Base-by-base conservation (phyloP, 2,888 invertebrate genomes). In the Imbricaverruca yamaguchii region DNA sequence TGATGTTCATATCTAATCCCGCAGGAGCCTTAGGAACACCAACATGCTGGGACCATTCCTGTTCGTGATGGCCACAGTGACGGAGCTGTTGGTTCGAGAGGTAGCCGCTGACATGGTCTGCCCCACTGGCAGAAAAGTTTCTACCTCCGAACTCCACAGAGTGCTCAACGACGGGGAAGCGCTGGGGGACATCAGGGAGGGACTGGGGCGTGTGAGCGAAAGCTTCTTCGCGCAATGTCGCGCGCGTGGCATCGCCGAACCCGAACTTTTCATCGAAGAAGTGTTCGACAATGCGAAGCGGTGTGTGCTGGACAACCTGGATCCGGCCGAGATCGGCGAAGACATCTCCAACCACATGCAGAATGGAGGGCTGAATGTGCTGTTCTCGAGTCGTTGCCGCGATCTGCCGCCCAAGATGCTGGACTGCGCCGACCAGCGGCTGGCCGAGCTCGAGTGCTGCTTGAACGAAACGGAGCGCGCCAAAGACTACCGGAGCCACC, bases 401-500 rank as follows among this genome's bases (percentile, higher is more conserved):
- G 21, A 8, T 55, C 53, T 74, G 53, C 74, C 74, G 55, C 74
- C 74, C 21, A 21, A 18, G 21, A 74, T 74, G 15, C 11, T 55
- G 53, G 1, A 8, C 18, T 74, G 74, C 55, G 55, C 39, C 55
- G 74, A 74, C 18, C 7, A 6, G 10, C 74, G 8, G 55, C 55
- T 74, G 18, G 74, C 21, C 18, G 53, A 74, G 74, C 74, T 74
- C 21, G 15, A 21, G 21, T 15, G 18, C 53, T 74, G 74, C 55
- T 23, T 74, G 53, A 74, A 74, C 74, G 74, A 74, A 11, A 74
- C 74, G 10, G 53, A 74, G 74, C 74, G 74, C 55, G 74, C 74
- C 74, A 74, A 74, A 11, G 21, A 74, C 74, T 74, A 74, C 21
- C 18, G 53, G 7, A 55, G 21, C 53, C 18, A 8, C 39, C 15